Conservation (phyloP, 2,113 vertebrate species). For the Actenoides hombroni region DNA sequence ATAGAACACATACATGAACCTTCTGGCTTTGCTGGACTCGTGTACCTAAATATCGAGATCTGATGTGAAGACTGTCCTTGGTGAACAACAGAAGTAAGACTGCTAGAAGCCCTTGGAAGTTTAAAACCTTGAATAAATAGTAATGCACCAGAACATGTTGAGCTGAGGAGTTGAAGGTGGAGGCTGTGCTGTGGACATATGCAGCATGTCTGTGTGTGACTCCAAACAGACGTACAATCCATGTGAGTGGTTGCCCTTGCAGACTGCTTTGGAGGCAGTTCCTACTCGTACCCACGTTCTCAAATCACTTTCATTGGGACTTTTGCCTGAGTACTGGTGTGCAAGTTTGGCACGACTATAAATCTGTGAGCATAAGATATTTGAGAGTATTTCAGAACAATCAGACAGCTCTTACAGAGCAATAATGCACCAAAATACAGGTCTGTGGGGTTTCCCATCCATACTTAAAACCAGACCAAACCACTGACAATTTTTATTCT, state of each 20-base stretch:
- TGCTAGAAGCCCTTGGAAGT: background rate
- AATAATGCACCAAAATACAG: background rate
- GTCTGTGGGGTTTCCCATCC: constrained; percentile 29
- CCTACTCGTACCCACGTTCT: background rate
- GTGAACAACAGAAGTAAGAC: background rate
- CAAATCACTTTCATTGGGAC: background rate
- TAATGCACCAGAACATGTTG: background rate
- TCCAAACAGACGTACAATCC: background rate
- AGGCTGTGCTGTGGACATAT: background rate
- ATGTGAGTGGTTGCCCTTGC: background rate
- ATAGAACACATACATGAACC: background rate
- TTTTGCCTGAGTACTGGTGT: background rate
- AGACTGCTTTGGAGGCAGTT: background rate
- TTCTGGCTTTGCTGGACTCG: background rate
- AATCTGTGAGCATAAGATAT: background rate
- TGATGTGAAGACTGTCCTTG: background rate
- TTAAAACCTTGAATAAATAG: background rate
- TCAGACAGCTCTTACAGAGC: background rate
- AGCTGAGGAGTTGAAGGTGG: background rate
- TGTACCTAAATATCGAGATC: background rate
- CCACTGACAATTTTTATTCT: background rate
- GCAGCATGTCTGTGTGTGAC: background rate
- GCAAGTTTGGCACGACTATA: background rate
- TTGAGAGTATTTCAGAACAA: background rate
- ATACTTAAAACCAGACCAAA: background rate